Base-by-base conservation (phyloP, 2,797 vertebrate species). In the Spondyliosoma cantharus region DNA sequence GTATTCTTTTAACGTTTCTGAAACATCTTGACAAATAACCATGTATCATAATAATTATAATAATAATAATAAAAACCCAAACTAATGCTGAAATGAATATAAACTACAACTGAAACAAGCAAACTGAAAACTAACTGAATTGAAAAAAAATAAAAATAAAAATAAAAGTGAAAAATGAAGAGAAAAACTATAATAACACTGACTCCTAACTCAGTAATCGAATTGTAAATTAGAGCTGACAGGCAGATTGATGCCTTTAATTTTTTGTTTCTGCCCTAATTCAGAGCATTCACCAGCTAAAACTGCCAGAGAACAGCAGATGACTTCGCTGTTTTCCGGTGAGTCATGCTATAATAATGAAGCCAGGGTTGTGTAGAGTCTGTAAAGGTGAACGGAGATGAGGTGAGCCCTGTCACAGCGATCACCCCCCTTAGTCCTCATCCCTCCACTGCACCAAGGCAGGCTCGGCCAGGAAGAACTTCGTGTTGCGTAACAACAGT, bases 401-500 rank as follows among this genome's bases (percentile, higher is more conserved):
- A 87, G 82, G 63, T 68, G 79, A 81, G 56, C 5, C 50, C 79
- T 73, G 86, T 85, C 82, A 89, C 57, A 43, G 65, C 20, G 49
- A 69, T 71, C 69, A 71, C 14, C 25, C 74, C 71, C 1, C 5
- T 12, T 4, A 8, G 9, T 54, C 49, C 43, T 70, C 37, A 2
- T 27, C 68, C 71, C 22, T 74, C 65, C 52, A 25, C 25, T 13
- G n/a, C 57, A 74, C 32, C 71, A 17, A 45, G 43, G 68, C 69
- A n/a, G 52, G 1, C 59, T 73, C 17, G 7, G 78, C 63, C 45
- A n/a, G 66, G 80, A 71, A 74, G 60, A 84, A 71, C 81, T 74
- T 58, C 58, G 72, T 72, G 86, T 92, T 93, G 82, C 80, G 7
- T 90, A 93, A 92, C 85, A 74, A 45, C 29, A 13, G 71, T 3